These are phyloP conservation scores for Cyaniris semiargus DNA, from an alignment of 2,888 invertebrate genomes.

Conservation along the genomic window DNA sequence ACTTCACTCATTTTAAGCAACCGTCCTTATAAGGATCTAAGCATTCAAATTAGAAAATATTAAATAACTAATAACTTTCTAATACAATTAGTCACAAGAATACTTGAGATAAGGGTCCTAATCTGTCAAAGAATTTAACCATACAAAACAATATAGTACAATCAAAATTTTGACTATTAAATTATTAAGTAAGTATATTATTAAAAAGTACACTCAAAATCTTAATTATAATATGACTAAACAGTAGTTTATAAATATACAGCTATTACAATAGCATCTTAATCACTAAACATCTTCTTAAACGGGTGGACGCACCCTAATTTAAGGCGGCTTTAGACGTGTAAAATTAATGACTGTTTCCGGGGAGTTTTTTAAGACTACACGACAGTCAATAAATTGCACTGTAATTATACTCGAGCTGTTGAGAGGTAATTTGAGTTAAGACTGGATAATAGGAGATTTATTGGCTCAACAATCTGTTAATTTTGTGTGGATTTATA, in stretches of 20 bases:
- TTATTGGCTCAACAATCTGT: constrained; percentile 56
- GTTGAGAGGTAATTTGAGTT: constrained; percentile 74
- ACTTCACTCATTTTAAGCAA: not conserved
- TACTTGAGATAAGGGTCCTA: not conserved
- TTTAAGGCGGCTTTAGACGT: constrained; percentile 21
- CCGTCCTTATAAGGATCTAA: not conserved
- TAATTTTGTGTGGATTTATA: constrained; percentile 27
- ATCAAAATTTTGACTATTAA: not conserved
- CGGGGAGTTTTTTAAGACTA: constrained; percentile 45
- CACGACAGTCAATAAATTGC: constrained; percentile 70
- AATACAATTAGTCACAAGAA: not conserved
- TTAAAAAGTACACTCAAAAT: not conserved
- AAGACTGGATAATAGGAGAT: constrained; percentile 57
- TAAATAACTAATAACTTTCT: not conserved
- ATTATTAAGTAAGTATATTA: too few species aligned
- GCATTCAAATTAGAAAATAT: not conserved
- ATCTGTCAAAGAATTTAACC: not conserved
- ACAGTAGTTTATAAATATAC: not conserved
- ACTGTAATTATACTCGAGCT: constrained; percentile 68
- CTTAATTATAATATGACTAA: not conserved
- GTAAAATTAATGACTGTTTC: constrained; percentile 63
- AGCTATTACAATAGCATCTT: constrained; percentile 57
- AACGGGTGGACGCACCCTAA: constrained; percentile 51
- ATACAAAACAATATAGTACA: not conserved
- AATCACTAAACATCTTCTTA: constrained; percentile 67